Percentiles rank a stretch among this genome's conserved stretches.
Conservation (phyloP, 2,888 invertebrate species). For the Cephus sareptanus region DNA sequence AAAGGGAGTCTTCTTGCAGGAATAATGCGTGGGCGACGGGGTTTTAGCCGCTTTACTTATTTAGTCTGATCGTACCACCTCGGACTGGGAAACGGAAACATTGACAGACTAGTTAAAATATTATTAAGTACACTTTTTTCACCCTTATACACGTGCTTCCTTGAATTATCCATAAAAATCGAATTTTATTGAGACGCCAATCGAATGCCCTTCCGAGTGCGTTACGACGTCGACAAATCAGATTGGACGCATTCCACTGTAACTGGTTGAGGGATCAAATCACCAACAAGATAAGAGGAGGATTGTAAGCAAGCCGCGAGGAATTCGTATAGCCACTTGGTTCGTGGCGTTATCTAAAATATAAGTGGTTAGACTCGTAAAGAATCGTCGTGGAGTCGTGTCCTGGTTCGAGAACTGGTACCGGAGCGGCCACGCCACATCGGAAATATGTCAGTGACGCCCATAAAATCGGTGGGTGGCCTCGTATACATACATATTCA, state of each 20-base stretch:
- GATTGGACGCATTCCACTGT: background rate
- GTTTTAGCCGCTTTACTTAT: constrained; percentile 59
- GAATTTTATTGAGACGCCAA: background rate
- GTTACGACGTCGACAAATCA: background rate
- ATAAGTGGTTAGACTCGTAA: background rate
- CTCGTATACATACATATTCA: background rate
- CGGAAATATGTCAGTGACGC: constrained; percentile 19
- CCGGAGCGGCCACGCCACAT: constrained; percentile 14
- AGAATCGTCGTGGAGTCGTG: background rate
- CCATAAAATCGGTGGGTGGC: constrained; percentile 13
- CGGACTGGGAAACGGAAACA: constrained; percentile 26
- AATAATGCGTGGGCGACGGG: constrained; percentile 49
- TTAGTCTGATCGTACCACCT: constrained; percentile 43
- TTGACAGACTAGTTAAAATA: background rate
- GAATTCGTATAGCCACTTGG: background rate
- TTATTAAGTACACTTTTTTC: background rate
- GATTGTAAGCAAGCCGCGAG: background rate
- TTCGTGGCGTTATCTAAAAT: background rate
- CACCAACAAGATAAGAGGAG: background rate
- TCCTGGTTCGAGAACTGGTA: constrained; percentile 4
- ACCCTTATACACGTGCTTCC: background rate
- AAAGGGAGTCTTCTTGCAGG: constrained; percentile 54
- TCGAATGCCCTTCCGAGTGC: background rate
- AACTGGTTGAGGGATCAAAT: background rate
- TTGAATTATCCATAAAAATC: background rate